Evolutionary conservation across 2,113 vertebrate genomes (phyloP), one percentile per base, ranked within the genome.

Genomic region (Hyperoodon ampullatus): DNA sequence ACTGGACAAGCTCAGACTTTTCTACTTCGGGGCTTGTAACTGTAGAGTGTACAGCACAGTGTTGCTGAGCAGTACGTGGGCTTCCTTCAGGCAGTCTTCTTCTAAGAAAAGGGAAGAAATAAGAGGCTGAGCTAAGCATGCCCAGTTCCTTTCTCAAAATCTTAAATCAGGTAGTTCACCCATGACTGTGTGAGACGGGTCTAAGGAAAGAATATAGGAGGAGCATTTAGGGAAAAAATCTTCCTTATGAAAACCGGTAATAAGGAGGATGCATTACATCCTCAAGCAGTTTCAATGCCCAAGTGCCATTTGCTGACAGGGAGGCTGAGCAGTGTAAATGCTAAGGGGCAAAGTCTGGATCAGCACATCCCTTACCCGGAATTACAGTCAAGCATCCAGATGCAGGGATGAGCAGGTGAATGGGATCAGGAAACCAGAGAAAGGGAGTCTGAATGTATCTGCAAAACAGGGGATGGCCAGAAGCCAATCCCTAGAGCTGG

Each of bases 21-120:
- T 55, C 75, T 44, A 63, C 11, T 0, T 0, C 0, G 21, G 30
- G 58, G 12, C 39, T 44, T 53, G 23, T 18, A 1, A 5, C 28
- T 85, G 23, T 16, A 16, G 44, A 50, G 33, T n/a, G 21, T 11
- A n/a, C 12, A 30, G n/a, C 42, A 19, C 0, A 18, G 39, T 50
- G 18, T 5, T 55, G 13, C 18, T 1, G 0, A 33, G 35, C 3
- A 4, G 30, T 4, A 5, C 3, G 5, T 19, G 68, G 24, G 4
- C 53, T 47, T 92, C 44, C 33, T 71, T 65, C 16, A 58, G 88
- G 28, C 18, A 88, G 23, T 47, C 47, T 39, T 35, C 55, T 94
- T 44, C 78, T 39, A 88, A 70, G 42, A 26, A 94, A 50, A 82
- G 77, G 33, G 33, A 55, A 44, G 28, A 26, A 61, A 44, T 26